Conservation (phyloP, 1,140 invertebrate genomes). For the Heliconius nattereri region DNA sequence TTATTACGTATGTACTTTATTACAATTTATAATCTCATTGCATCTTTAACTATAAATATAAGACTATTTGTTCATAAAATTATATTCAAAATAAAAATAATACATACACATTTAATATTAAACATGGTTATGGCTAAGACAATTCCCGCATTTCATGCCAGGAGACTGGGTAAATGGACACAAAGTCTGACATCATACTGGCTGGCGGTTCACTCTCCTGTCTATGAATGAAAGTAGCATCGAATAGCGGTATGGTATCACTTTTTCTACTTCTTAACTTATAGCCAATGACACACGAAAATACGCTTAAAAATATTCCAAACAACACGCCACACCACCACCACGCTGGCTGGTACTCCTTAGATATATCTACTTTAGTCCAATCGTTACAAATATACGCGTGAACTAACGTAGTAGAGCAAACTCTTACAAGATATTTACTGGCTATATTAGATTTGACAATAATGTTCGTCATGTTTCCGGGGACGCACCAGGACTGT, state of each 20-base stretch:
- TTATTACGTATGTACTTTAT: neutral
- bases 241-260: slow-evolving; percentile 54
- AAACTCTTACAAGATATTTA: slow-evolving; percentile 62
- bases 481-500: slow-evolving; percentile 56
- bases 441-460: slow-evolving; percentile 46
- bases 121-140: slow-evolving; percentile 15
- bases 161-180: slow-evolving; percentile 24
- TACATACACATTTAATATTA: neutral
- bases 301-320: slow-evolving; percentile 51
- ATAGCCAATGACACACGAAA: slow-evolving; percentile 46
- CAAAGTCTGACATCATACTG: slow-evolving; percentile 50
- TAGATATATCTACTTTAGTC: slow-evolving; percentile 35
- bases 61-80: neutral
- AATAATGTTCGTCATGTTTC: slow-evolving; percentile 45
- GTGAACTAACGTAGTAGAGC: slow-evolving; percentile 59
- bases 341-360: slow-evolving; percentile 29
- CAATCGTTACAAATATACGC: slow-evolving; percentile 57
- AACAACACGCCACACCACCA: slow-evolving; percentile 55
- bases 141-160: slow-evolving; percentile 14
- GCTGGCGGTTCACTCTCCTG: slow-evolving; percentile 52
- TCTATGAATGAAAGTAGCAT: slow-evolving; percentile 43
- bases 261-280: slow-evolving; percentile 26
- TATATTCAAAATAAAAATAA: neutral
- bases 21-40: neutral
- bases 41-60: neutral